Evolutionary conservation across 53 echinoderm and acorn worm genomes (phyloP).

Genomic region (Temnopleurus reevesii): DNA sequence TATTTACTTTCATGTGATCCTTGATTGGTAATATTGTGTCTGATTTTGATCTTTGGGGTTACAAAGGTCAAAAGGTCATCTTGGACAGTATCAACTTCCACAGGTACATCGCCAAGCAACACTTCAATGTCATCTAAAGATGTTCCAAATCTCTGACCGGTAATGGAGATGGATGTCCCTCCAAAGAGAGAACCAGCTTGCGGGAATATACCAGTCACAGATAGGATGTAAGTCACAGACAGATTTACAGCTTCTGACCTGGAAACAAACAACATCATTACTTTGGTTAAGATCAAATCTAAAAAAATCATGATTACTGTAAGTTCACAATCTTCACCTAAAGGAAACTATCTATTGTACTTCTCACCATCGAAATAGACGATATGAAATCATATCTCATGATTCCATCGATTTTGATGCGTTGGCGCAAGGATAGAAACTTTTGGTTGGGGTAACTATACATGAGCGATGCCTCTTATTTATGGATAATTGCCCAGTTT

Average conservation of each 20-base stretch:
- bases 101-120: slow-evolving; percentile 56
- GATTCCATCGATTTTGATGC: too few relatives aligned
- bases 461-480: too few relatives aligned
- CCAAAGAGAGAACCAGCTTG: slow-evolving; percentile 75
- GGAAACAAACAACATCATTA: too few relatives aligned
- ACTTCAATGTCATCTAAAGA: slow-evolving; percentile 55
- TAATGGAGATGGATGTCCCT: slow-evolving; percentile 73
- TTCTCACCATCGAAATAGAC: too few relatives aligned
- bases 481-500: too few relatives aligned
- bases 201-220: slow-evolving; percentile 75
- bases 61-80: slow-evolving; percentile 66
- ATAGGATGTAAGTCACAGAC: slow-evolving; percentile 64
- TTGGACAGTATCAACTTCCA: slow-evolving; percentile 53
- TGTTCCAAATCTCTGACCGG: slow-evolving; percentile 79
- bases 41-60: slow-evolving; percentile 27
- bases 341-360: too few relatives aligned
- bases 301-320: too few relatives aligned
- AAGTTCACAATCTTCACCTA: too few relatives aligned
- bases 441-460: too few relatives aligned
- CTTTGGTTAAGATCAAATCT: too few relatives aligned
- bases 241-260: slow-evolving; percentile 32
- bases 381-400: too few relatives aligned
- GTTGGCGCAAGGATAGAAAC: too few relatives aligned
- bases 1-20: slow-evolving; percentile 89
- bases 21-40: slow-evolving; percentile 66